A percentile compares a stretch with the other conserved stretches of the same genome.
phyloP scores from a whole-genome alignment of 1,140 invertebrate species.

The Goniozus legneri region DNA sequence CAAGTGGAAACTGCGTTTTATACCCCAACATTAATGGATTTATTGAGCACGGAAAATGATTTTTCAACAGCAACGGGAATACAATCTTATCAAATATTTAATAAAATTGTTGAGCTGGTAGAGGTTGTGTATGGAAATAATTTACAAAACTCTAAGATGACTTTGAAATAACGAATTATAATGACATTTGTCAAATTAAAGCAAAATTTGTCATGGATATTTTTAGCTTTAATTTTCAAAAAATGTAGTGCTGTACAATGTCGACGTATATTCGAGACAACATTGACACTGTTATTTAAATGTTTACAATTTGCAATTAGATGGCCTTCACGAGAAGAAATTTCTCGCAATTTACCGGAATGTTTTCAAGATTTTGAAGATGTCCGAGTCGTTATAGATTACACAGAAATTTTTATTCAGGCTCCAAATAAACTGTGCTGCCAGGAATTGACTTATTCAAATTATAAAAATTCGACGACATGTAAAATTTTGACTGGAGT shows the following conservation, averaged over 20 bases:
- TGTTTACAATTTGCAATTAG: constrained; percentile 16
- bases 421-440: constrained; percentile 11
- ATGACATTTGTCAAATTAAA: constrained; percentile 25
- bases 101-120: constrained; percentile 8
- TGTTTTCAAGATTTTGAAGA: constrained; percentile 29
- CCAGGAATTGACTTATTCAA: constrained; percentile 18
- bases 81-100: constrained; percentile 14
- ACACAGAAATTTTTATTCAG: constrained; percentile 19
- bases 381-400: constrained; percentile 26
- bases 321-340: constrained; percentile 20
- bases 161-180: constrained; percentile 13
- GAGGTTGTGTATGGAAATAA: background rate
- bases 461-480: constrained; percentile 30
- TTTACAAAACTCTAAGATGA: constrained; percentile 1
- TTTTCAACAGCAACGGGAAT: constrained; percentile 6
- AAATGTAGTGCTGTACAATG: constrained; percentile 17
- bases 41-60: background rate
- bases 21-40: background rate
- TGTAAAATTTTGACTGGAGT: constrained; percentile 28
- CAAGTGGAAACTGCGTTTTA: background rate
- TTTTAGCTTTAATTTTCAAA: constrained; percentile 19
- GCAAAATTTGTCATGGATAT: constrained; percentile 18
- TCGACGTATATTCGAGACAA: constrained; percentile 16
- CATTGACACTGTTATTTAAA: constrained; percentile 14
- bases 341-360: constrained; percentile 20